phyloP scores from a whole-genome alignment of 2,888 invertebrate species.

The Acleris sparsana region DNA sequence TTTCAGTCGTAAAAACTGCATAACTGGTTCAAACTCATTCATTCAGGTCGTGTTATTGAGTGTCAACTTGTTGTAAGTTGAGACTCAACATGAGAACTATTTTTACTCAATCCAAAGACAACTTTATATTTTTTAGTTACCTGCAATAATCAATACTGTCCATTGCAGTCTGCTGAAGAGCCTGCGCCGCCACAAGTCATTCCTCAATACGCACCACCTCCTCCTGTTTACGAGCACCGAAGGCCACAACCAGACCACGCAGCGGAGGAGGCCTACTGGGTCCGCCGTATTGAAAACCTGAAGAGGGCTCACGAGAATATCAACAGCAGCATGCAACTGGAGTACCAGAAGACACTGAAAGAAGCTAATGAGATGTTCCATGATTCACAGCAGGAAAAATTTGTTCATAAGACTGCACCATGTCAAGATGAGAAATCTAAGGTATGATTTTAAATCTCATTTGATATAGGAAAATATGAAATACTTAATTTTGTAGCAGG shows the following conservation, averaged over 20 bases:
- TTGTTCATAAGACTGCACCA: constrained; percentile 66
- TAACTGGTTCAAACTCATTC: background rate
- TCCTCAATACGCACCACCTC: constrained; percentile 54
- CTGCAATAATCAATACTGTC: constrained; percentile 32
- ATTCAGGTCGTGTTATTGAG: background rate
- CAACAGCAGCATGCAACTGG: constrained; percentile 67
- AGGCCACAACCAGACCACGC: constrained; percentile 60
- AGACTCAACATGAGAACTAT: too few relatives aligned
- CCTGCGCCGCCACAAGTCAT: constrained; percentile 46
- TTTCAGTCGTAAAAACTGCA: constrained; percentile 4
- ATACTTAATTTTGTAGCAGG: too few relatives aligned
- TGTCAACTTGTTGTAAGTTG: too few relatives aligned
- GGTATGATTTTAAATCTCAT: constrained; percentile 47
- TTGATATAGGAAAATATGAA: too few relatives aligned
- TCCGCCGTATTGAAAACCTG: constrained; percentile 69
- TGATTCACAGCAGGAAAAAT: constrained; percentile 62
- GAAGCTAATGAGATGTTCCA: constrained; percentile 74
- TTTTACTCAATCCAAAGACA: constrained; percentile 35
- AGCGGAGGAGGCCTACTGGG: constrained; percentile 77
- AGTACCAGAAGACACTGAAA: constrained; percentile 74
- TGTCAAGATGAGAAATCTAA: constrained; percentile 77
- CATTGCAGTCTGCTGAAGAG: constrained; percentile 66
- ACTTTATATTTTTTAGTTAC: constrained; percentile 19
- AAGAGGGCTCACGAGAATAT: constrained; percentile 75
- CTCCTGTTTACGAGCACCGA: constrained; percentile 57